Evolutionary conservation across 1,140 invertebrate species (phyloP).

Genomic region (Cryptotermes secundus): DNA sequence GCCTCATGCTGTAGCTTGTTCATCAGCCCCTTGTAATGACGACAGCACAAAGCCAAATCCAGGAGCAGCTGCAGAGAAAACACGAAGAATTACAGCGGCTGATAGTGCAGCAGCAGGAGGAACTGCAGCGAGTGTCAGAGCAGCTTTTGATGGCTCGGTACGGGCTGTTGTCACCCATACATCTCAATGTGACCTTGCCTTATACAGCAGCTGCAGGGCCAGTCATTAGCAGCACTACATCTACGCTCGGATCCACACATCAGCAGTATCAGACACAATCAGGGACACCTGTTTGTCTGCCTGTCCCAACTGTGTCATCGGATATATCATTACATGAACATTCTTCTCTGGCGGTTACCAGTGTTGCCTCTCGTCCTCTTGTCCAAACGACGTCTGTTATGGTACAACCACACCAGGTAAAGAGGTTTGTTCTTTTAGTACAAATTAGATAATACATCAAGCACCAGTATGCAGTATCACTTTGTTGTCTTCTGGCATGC

Average conservation of each 20-base stretch:
- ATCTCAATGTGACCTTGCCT: constrained; percentile 55
- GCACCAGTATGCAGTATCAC: too few relatives aligned
- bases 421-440: neutral
- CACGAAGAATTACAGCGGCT: constrained; percentile 82
- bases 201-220: constrained; percentile 20
- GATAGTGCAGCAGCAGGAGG: constrained; percentile 83
- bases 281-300: neutral
- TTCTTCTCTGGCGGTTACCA: neutral
- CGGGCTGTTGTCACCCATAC: constrained; percentile 65
- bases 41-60: constrained; percentile 42
- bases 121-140: constrained; percentile 77
- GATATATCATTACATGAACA: constrained; percentile 29
- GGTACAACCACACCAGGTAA: constrained; percentile 28
- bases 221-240: constrained; percentile 17
- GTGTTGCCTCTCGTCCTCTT: neutral
- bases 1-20: constrained; percentile 7
- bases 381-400: constrained; percentile 20
- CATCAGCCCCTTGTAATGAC: constrained; percentile 24
- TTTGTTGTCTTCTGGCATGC: too few relatives aligned
- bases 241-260: neutral
- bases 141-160: constrained; percentile 81
- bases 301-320: neutral
- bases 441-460: neutral
- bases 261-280: neutral
- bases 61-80: constrained; percentile 77